phyloP scores from a whole-genome alignment of 2,888 invertebrate species.

The Ischnura elegans region DNA sequence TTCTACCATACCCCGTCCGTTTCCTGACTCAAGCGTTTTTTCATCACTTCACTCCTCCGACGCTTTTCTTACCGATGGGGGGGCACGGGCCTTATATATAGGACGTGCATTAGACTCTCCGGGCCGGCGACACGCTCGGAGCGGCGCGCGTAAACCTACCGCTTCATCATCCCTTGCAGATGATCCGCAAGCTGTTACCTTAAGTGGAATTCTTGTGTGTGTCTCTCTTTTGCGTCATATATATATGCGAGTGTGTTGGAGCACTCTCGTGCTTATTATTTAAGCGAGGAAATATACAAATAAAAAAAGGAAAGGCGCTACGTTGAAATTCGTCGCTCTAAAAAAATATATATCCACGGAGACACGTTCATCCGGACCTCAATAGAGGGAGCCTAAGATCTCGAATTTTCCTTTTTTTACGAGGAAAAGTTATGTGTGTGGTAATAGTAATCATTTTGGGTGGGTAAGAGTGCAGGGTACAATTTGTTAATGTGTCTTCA shows the following conservation, averaged over 20 bases:
- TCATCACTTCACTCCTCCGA: neutral
- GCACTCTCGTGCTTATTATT: neutral
- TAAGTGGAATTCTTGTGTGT: conserved; percentile 48
- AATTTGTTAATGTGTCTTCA: conserved; percentile 6
- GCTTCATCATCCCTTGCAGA: conserved; percentile 46
- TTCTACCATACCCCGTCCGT: neutral
- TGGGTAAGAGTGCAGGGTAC: neutral
- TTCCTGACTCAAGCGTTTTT: conserved; percentile 33
- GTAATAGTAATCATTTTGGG: neutral
- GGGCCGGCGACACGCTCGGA: neutral
- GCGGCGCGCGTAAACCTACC: neutral
- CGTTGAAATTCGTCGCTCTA: neutral
- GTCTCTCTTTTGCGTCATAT: too few species aligned
- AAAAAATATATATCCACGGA: neutral
- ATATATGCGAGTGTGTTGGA: too few species aligned
- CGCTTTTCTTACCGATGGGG: neutral
- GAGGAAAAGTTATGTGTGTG: neutral
- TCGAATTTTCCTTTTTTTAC: conserved; percentile 5
- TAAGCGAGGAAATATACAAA: neutral
- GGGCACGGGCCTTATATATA: neutral
- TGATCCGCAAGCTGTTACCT: conserved; percentile 53
- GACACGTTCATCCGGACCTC: neutral
- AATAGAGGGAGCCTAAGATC: neutral
- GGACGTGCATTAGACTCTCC: neutral
- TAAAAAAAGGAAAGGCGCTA: neutral